Percentiles rank a stretch among this genome's conserved stretches.
Evolutionary conservation across 1,140 invertebrate species (phyloP).

Genomic region (Macrotrachela quadricornifera): DNA sequence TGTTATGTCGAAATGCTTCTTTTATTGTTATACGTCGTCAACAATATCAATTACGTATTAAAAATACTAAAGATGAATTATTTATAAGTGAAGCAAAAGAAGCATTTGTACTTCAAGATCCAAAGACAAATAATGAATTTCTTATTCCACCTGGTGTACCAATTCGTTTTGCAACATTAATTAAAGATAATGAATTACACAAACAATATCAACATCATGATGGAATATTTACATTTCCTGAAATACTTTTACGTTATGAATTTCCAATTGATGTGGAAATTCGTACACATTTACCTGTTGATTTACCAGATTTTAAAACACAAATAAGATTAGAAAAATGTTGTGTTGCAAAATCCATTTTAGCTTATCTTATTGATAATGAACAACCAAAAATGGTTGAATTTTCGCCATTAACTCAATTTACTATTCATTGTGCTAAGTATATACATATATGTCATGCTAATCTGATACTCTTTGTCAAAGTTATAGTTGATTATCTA

Average conservation of each 20-base stretch:
- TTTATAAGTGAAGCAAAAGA: constrained; percentile 1
- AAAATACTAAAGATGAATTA: constrained; percentile 1
- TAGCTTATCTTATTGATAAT: too few species aligned
- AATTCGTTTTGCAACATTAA: constrained; percentile 7
- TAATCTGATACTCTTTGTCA: too few species aligned
- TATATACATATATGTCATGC: too few species aligned
- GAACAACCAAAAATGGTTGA: too few species aligned
- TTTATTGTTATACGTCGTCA: too few species aligned
- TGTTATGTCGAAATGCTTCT: constrained; percentile 2
- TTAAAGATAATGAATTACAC: constrained; percentile 4
- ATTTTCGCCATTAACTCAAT: too few species aligned
- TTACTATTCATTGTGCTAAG: too few species aligned
- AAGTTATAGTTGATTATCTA: too few species aligned
- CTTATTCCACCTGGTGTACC: constrained; percentile 4
- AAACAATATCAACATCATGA: constrained; percentile 3
- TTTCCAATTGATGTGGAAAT: constrained; percentile 7
- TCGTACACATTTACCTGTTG: neutral
- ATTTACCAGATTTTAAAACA: too few species aligned
- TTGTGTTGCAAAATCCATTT: too few species aligned
- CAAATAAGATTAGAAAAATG: too few species aligned
- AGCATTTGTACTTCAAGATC: neutral
- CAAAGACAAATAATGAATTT: neutral
- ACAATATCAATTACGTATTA: neutral
- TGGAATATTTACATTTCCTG: constrained; percentile 8
- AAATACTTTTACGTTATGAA: constrained; percentile 7